Base-by-base conservation (phyloP, 2,888 invertebrate genomes). In the Anagyrus pseudococci region DNA sequence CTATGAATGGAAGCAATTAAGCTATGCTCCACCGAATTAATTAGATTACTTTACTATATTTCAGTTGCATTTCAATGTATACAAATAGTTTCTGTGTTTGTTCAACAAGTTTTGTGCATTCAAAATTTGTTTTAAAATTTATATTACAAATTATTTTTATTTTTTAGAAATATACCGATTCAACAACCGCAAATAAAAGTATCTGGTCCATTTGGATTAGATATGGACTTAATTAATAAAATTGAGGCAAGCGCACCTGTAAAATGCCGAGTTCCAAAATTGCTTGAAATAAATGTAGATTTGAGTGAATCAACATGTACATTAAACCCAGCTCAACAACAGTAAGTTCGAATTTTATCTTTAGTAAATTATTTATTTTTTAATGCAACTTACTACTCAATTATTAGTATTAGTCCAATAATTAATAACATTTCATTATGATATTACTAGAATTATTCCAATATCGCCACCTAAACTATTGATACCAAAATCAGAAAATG, bases 151-250 rank as follows among this genome's bases (percentile, higher is more conserved):
- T n/a, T n/a, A n/a, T n/a, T n/a, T n/a, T n/a, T n/a, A n/a, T n/a
- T 54, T 64, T 68, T 22, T 59, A 77, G 77, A 62, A 72, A 69
- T 60, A 67, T 70, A 47, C 71, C 75, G n/a, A 69, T 73, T 23
- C 64, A 64, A 41, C 62, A 48, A 50, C 40, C 69, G 7, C 73
- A 72, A 62, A 29, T 70, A 4, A 78, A 78, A 48, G 77, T 86
- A 4, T 83, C 86, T 0, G 93, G 93, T 20, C 92, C 92, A 23
- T 94, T 92, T 80, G 87, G 89, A 0, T 83, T 95, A 50, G 93
- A 94, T 78, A 86, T 88, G 19, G 86, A 88, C 61, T 83, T 91
- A 65, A 85, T 93, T 70, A 87, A 87, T 29, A 86, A 86, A 70
- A 84, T 93, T 53, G 93, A 93, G 77, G 66, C 69, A 17, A 74